Conservation (phyloP, 1,140 invertebrate species). For the Pogonognathellus flavescens region DNA sequence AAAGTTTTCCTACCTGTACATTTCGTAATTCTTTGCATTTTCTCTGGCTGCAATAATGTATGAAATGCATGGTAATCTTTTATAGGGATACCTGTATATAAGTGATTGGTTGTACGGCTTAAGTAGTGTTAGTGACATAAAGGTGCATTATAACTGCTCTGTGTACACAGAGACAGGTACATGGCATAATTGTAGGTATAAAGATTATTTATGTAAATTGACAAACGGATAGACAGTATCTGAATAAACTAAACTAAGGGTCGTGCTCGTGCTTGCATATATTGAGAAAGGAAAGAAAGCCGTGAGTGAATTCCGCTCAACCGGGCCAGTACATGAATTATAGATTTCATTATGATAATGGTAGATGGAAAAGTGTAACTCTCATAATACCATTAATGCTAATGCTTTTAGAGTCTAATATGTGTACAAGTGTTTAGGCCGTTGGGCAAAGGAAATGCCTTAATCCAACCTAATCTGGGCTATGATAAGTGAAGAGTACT, state of each 20-base stretch:
- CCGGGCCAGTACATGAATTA: constrained; percentile 33
- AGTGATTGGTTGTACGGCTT: too few species aligned
- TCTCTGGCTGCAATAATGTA: too few species aligned
- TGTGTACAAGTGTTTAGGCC: background rate
- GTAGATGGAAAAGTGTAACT: constrained; percentile 31
- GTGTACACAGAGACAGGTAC: too few species aligned
- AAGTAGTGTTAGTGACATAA: too few species aligned
- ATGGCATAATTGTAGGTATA: too few species aligned
- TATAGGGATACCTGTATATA: too few species aligned
- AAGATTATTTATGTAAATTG: too few species aligned
- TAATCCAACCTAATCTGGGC: constrained; percentile 38
- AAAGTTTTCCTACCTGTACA: too few species aligned
- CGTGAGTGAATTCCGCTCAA: constrained; percentile 18
- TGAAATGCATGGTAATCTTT: too few species aligned
- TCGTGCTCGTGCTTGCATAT: background rate
- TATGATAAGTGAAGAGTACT: constrained; percentile 33
- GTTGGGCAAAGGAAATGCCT: constrained; percentile 1
- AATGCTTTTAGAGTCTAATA: background rate
- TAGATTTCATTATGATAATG: constrained; percentile 50
- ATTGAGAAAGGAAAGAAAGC: constrained; percentile 21
- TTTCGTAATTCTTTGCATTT: too few species aligned
- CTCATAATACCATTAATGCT: constrained; percentile 47
- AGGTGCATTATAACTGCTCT: too few species aligned
- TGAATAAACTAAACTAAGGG: background rate
- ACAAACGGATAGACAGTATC: background rate